Percentiles rank a stretch among this genome's conserved stretches.
Evolutionary conservation across 2,113 vertebrate species (phyloP).

Genomic region (Theropithecus gelada): DNA sequence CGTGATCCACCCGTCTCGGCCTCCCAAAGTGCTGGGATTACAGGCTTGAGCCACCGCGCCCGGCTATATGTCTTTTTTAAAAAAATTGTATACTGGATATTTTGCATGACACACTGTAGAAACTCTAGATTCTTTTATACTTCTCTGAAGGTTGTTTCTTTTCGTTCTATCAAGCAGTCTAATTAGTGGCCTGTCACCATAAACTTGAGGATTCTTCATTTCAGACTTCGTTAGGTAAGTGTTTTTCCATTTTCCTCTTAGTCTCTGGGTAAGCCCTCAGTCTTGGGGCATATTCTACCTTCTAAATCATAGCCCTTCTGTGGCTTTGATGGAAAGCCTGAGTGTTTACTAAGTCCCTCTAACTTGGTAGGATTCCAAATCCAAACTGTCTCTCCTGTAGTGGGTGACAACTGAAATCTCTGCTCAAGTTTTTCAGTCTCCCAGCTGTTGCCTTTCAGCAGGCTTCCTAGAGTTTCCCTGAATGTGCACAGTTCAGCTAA

Average conservation of each 20-base stretch:
- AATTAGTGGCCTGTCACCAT: neutral
- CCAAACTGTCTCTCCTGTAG: neutral
- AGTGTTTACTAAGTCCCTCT: neutral
- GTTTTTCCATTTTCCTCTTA: neutral
- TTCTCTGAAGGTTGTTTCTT: neutral
- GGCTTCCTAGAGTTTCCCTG: neutral
- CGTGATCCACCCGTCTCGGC: too few species aligned
- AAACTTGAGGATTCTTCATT: neutral
- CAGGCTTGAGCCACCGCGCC: too few species aligned
- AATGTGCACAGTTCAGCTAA: neutral
- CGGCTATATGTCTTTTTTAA: neutral
- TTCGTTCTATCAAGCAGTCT: neutral
- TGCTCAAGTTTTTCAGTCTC: neutral
- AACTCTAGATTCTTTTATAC: neutral
- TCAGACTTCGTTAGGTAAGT: neutral
- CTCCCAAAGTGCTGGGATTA: too few species aligned
- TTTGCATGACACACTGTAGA: neutral
- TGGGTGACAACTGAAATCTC: neutral
- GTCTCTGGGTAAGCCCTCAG: neutral
- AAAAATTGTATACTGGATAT: neutral
- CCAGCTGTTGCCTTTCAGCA: neutral
- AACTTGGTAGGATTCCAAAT: neutral
- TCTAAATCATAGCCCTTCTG: neutral
- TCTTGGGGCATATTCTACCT: neutral
- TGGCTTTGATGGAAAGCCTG: neutral